Evolutionary conservation across 2,113 vertebrate genomes (phyloP), one percentile per base, ranked within the genome.

Genomic region (Cygnus buccinator): DNA sequence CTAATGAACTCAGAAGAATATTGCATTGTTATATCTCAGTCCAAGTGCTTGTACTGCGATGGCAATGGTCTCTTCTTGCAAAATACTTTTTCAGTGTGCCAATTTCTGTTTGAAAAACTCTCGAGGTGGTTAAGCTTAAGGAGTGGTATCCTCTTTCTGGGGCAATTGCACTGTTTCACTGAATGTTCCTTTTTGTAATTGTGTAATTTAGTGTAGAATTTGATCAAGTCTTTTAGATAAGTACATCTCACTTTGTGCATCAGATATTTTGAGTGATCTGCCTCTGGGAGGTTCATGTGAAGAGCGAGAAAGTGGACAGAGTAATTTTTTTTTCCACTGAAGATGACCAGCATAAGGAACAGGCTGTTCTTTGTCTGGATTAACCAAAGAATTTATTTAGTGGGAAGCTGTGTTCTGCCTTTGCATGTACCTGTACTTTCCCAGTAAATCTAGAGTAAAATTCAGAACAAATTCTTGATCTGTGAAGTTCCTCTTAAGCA

Each of bases 51-150:
- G 97, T 95, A 84, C 97, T 97, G 97, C 52, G 74, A 95, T 95
- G 89, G 97, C 97, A 97, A 84, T 97, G 96, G 90, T 97, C 95
- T 98, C 97, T 98, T 97, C 97, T 97, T 97, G 97, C 97, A 97
- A 95, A 95, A 97, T 95, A 50, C 95, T 97, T 82, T 86, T 93
- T 95, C 97, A 90, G 84, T 97, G 98, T 98, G 97, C 97, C 96
- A 96, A 92, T 98, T 97, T 97, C 91, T 98, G 65, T 96, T 93
- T 95, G 90, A 95, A 97, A 97, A 97, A 95, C 87, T 95, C 68
- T 68, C 68, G 67, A 97, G 98, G 97, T 96, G 84, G 96, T 98
- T 97, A 95, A 97, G 88, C 95, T 97, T 98, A 97, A 95, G 85
- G 85, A 86, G 91, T 94, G 88, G 97, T 96, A 96, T 98, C 97